Base-by-base conservation (phyloP, 2,797 vertebrate genomes). In the Chelonia mydas region DNA sequence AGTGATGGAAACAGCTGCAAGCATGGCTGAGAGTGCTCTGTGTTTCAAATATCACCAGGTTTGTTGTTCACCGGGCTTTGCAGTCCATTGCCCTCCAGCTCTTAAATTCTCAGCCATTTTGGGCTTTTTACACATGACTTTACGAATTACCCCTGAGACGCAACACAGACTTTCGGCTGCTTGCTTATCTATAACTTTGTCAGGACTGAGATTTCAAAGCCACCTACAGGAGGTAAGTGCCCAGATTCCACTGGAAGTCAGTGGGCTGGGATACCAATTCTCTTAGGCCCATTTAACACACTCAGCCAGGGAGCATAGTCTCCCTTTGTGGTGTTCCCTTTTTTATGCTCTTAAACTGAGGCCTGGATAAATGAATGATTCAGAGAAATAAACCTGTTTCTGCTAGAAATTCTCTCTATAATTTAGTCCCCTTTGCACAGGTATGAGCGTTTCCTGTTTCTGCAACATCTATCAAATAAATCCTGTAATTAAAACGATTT, bases 201-300 rank as follows among this genome's bases (percentile, higher is more conserved):
- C 0, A 9, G 1, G 83, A 41, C 5, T 85, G 68, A 47, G 72
- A 16, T n/a, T 25, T 51, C 9, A n/a, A 13, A 5, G 33, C 41
- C 74, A 37, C 68, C 19, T 7, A 80, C 81, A 59, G 81, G 50
- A 61, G 84, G 6, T 59, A 9, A 59, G 12, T n/a, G 11, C 9
- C 45, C 19, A 11, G 21, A 1, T 81, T 79, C 79, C 77, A 0
- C 25, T 79, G 65, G 50, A n/a, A 2, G 27, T 33, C 19, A 17
- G 54, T 86, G 49, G 27, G 12, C 47, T 61, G 25, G 17, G 61
- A 25, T 25, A 23, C 15, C 37, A 41, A 3, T 49, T 65, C 57
- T 45, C 25, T 25, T 61, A 50, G 47, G 82, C 53, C 47, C 31
- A 1, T 41, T 41, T 37, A 11, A 25, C 17, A 3, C 13, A 47